A percentile compares a stretch with the other conserved stretches of the same genome.
phyloP scores from a whole-genome alignment of 1,140 invertebrate species.

The Pseudomyrmex pallidus region DNA sequence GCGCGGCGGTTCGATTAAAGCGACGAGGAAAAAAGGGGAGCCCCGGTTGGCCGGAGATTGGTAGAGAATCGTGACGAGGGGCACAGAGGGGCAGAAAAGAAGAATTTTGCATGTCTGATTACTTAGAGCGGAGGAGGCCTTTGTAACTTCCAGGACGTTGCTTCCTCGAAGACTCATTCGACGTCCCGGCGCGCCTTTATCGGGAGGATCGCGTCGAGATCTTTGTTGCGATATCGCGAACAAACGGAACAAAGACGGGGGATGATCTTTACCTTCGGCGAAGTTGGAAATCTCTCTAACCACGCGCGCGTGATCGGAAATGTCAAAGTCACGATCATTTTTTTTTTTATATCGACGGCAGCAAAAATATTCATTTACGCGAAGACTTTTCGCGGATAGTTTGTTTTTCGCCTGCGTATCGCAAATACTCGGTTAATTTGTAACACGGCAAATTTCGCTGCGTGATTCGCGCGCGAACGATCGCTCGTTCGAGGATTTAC shows the following conservation, averaged over 20 bases:
- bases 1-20: constrained; percentile 66
- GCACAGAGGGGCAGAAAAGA: constrained; percentile 63
- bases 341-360: neutral
- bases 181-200: constrained; percentile 60
- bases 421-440: neutral
- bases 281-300: neutral
- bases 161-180: constrained; percentile 68
- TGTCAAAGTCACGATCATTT: neutral
- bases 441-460: too few species aligned
- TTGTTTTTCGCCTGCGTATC: neutral
- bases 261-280: neutral
- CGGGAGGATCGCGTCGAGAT: constrained; percentile 39
- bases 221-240: constrained; percentile 9
- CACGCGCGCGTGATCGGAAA: neutral
- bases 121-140: constrained; percentile 69
- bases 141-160: constrained; percentile 68
- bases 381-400: neutral
- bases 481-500: neutral
- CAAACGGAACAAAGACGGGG: constrained; percentile 1
- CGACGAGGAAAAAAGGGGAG: neutral
- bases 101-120: constrained; percentile 77
- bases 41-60: neutral
- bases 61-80: constrained; percentile 29
- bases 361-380: neutral
- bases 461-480: neutral